Evolutionary conservation across 2,113 vertebrate species (phyloP), one percentile per base, ranked within the genome.

Genomic region (Sitta europaea): DNA sequence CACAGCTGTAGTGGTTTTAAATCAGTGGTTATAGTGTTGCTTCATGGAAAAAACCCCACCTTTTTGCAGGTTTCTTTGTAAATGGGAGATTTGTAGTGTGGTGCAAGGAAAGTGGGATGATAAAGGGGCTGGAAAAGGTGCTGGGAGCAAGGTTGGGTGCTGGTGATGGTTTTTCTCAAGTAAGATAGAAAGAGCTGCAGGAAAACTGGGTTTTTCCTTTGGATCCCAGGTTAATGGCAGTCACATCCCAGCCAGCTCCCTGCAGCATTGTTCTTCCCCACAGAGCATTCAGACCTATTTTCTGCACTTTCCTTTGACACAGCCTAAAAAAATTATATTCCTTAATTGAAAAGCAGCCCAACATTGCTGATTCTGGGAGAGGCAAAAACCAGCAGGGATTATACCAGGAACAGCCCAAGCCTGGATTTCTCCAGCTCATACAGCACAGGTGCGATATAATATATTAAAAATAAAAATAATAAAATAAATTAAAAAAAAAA

Each of bases 51-150:
- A 9, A 45, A 20, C 19, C 19, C 17, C 19, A 21, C 9, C 19
- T 77, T 74, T 29, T 45, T n/a, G 23, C 8, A 28, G 12, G 35
- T 43, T 57, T 65, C 14, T 14, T 71, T 72, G 40, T 45, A 40
- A 92, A n/a, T 6, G 0, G 22, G 81, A 61, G 24, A 17, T 45
- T 72, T 42, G 19, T n/a, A 48, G 23, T 2, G 2, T 3, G 2
- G 55, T 1, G 2, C 1, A 15, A 54, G 36, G 35, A 48, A 47
- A 59, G 15, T 2, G 0, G 63, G 48, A 7, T 43, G 0, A 3
- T 21, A 27, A 77, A 88, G 62, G 38, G 35, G 50, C 33, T 81
- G 43, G 51, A 33, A 86, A 61, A 71, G 7, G 55, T 1, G 9
- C 54, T 36, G 42, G 28, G 50, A 54, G 22, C 24, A 59, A 15